Evolutionary conservation across 2,888 invertebrate species (phyloP), one percentile per base, ranked within the genome.

Genomic region (Eupeodes luniger): DNA sequence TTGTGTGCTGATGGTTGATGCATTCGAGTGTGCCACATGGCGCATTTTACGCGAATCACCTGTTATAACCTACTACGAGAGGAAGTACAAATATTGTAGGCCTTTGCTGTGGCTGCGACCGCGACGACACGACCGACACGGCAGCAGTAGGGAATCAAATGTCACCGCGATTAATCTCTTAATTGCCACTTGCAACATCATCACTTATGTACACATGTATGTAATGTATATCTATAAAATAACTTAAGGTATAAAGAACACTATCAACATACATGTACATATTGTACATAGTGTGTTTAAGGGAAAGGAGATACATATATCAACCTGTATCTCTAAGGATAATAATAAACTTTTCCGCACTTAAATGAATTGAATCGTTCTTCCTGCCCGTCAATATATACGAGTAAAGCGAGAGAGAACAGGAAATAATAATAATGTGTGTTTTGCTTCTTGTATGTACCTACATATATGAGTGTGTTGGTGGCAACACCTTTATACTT

Each of bases 111-210:
- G 3, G 27, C 27, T 51, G 14, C 19, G 40, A 40, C 40, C 40
- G 40, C 40, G 40, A 40, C 40, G 4, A 9, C 40, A 5, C n/a
- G n/a, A n/a, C n/a, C n/a, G n/a, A n/a, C n/a, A 9, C 40, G 40
- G 40, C 9, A 9, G 40, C 40, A 9, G 5, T 47, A n/a, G 16
- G 74, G 76, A 84, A 81, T 84, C 55, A 84, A 84, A 87, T 66
- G 62, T 80, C 77, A 69, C 59, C 44, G 57, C 44, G 57, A 69
- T 84, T 87, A 84, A 80, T 87, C 76, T 76, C 66, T 76, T 87
- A 87, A 87, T 87, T 84, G 77, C 79, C 87, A 83, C 84, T 81
- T 81, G 80, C 61, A 64, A 80, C 64, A 80, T 79, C 79, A 72
- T 82, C 59, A 79, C 82, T 55, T n/a, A 19, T 19, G 19, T 19